These are phyloP conservation scores for Ditula angustiorana DNA, from an alignment of 2,888 invertebrate species.

Conservation along the genomic window DNA sequence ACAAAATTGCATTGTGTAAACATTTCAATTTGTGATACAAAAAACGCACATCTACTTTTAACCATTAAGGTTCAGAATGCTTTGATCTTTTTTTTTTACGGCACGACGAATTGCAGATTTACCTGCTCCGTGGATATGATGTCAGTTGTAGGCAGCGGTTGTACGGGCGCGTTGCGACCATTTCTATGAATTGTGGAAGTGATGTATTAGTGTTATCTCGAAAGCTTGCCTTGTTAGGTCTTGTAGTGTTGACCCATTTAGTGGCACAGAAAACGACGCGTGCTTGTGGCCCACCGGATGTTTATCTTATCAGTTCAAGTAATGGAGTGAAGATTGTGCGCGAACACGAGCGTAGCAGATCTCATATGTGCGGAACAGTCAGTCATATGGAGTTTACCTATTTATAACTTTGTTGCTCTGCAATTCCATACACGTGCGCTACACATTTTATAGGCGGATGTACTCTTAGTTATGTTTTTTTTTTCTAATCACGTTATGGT, in stretches of 20 bases:
- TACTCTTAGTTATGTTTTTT: constrained; percentile 18
- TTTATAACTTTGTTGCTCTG: constrained; percentile 13
- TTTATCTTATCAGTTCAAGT: constrained; percentile 29
- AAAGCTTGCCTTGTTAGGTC: constrained; percentile 48
- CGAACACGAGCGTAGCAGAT: constrained; percentile 17
- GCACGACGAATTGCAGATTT: constrained; percentile 67
- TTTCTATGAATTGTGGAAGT: constrained; percentile 30
- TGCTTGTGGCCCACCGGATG: constrained; percentile 18
- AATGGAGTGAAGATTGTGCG: constrained; percentile 24
- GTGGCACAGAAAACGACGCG: constrained; percentile 12
- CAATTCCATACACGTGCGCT: constrained; percentile 11
- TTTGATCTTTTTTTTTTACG: constrained; percentile 56
- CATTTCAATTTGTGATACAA: constrained; percentile 40
- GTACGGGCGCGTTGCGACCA: constrained; percentile 42
- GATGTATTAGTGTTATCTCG: constrained; percentile 48
- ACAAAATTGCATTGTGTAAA: constrained; percentile 46
- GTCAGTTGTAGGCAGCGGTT: constrained; percentile 52
- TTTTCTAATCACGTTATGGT: constrained; percentile 21
- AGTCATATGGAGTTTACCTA: constrained; percentile 1
- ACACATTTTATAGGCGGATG: constrained; percentile 24
- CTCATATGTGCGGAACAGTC: constrained; percentile 8
- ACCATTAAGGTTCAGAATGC: constrained; percentile 43
- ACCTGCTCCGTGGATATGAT: constrained; percentile 66
- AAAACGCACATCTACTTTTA: constrained; percentile 26
- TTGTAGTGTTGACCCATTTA: constrained; percentile 41